Conservation (phyloP, 2,113 vertebrate species). For the Cephalopterus ornatus region DNA sequence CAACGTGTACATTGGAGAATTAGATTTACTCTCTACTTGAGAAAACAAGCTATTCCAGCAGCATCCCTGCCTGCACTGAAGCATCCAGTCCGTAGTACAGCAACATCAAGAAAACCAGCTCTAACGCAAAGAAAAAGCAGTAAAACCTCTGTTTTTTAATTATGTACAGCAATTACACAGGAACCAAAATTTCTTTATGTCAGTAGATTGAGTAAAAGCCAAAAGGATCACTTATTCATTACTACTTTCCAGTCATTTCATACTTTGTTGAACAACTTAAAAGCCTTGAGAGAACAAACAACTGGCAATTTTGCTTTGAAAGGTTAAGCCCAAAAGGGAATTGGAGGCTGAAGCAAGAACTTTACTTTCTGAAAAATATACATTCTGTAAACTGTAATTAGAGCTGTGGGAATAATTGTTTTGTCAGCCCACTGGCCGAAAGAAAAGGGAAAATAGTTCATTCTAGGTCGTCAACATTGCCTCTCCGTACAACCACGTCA, state of each 20-base stretch:
- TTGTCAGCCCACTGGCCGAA: not conserved
- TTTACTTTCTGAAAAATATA: not conserved
- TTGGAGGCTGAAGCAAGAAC: not conserved
- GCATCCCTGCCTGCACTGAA: not conserved
- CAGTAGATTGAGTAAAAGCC: not conserved
- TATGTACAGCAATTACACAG: slow-evolving; percentile 14
- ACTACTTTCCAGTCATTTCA: not conserved
- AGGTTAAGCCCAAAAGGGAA: slow-evolving; percentile 3
- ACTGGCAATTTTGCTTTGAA: slow-evolving; percentile 23
- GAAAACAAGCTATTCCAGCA: not conserved
- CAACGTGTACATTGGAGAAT: not conserved
- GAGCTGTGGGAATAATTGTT: not conserved
- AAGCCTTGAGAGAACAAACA: slow-evolving; percentile 34
- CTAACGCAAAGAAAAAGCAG: not conserved
- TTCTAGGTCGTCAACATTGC: not conserved
- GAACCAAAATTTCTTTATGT: not conserved
- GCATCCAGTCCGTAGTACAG: not conserved
- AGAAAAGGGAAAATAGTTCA: not conserved
- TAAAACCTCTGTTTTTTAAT: not conserved
- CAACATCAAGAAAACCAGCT: not conserved
- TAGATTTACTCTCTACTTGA: not conserved
- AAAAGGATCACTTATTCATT: slow-evolving; percentile 13
- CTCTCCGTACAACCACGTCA: accelerated
- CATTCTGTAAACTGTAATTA: not conserved
- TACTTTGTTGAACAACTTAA: slow-evolving; percentile 33